Conservation (phyloP, 2,888 invertebrate species). For the Stratiomys singularior region DNA sequence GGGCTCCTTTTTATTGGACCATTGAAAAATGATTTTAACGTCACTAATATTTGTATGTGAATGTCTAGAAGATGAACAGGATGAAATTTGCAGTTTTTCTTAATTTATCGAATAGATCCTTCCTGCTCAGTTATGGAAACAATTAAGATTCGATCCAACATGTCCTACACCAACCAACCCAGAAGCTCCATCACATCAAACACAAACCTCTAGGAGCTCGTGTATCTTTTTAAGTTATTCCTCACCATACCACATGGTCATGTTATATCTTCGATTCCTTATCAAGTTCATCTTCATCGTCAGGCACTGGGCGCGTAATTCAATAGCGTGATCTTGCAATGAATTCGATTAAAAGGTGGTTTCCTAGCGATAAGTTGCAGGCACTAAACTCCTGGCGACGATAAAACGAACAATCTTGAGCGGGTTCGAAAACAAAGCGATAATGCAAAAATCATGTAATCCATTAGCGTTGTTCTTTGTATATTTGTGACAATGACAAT, state of each 20-base stretch:
- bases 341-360: conserved; percentile 46
- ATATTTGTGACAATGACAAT: conserved; percentile 67
- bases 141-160: no score
- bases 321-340: conserved; percentile 45
- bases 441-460: conserved; percentile 67
- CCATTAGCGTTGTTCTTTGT: conserved; percentile 66
- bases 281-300: conserved; percentile 52
- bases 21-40: not conserved
- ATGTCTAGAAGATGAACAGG: no score
- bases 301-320: conserved; percentile 49
- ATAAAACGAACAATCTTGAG: conserved; percentile 54
- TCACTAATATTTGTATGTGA: not conserved
- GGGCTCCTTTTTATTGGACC: not conserved
- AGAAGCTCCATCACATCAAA: no score
- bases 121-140: no score
- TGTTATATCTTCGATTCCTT: conserved; percentile 27
- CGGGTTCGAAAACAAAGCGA: conserved; percentile 62
- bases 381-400: conserved; percentile 22
- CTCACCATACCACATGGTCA: no score
- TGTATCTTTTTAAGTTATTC: no score
- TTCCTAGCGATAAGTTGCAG: conserved; percentile 26
- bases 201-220: no score
- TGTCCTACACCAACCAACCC: no score
- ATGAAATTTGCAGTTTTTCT: no score
- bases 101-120: no score